Conservation (phyloP, 2,113 vertebrate genomes). For the Elanoides forficatus region DNA sequence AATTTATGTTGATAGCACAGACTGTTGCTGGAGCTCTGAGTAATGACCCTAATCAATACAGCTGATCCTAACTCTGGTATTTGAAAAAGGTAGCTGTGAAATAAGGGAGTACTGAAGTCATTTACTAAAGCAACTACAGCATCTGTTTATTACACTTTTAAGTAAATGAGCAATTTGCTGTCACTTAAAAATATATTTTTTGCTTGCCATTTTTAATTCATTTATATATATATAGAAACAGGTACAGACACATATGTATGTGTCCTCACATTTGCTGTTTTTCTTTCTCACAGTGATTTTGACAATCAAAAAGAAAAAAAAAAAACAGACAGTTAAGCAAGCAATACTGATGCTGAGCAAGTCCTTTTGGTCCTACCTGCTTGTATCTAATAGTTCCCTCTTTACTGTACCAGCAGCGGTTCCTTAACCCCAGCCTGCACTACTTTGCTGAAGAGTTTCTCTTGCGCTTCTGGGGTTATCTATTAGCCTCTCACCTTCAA, state of each 20-base stretch:
- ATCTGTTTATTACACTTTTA: not conserved
- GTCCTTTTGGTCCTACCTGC: not conserved
- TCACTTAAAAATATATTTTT: not conserved
- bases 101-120: not conserved
- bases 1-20: slow-evolving; percentile 30
- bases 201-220: not conserved
- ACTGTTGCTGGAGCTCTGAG: not conserved
- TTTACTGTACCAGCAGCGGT: not conserved
- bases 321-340: not conserved
- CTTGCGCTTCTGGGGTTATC: not conserved
- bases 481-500: not conserved
- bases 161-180: not conserved
- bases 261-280: not conserved
- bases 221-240: not conserved
- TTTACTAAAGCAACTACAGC: not conserved
- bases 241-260: not conserved
- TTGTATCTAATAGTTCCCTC: not conserved
- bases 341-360: not conserved
- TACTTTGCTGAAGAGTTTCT: not conserved
- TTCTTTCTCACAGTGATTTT: not conserved
- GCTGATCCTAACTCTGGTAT: not conserved
- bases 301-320: not conserved
- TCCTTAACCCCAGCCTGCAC: not conserved
- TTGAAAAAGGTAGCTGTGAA: not conserved
- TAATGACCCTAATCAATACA: slow-evolving; percentile 31